phyloP scores from a whole-genome alignment of 2,888 invertebrate species.

The Xanthia icteritia region DNA sequence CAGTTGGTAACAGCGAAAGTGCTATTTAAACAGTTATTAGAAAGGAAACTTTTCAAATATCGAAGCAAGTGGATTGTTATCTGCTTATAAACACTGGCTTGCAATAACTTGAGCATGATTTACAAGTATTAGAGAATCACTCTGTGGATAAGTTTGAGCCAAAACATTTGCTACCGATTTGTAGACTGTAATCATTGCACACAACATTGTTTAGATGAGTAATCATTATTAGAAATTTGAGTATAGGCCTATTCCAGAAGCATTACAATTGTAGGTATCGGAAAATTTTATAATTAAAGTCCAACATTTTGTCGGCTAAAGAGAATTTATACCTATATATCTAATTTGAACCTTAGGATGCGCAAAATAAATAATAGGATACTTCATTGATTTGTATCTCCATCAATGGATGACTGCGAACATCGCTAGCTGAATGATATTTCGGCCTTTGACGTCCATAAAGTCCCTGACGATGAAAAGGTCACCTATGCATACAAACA shows the following conservation, averaged over 20 bases:
- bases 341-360: not conserved
- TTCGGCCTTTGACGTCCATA: slow-evolving; percentile 41
- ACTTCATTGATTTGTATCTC: not conserved
- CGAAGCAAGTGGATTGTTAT: slow-evolving; percentile 52
- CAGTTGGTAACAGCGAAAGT: slow-evolving; percentile 76
- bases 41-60: slow-evolving; percentile 72
- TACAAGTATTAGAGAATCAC: slow-evolving; percentile 39
- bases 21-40: slow-evolving; percentile 74
- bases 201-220: not conserved
- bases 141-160: slow-evolving; percentile 15
- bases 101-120: slow-evolving; percentile 29
- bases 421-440: slow-evolving; percentile 10
- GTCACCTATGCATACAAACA: slow-evolving; percentile 25
- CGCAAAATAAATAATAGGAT: not conserved
- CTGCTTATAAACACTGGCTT: slow-evolving; percentile 31
- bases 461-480: slow-evolving; percentile 28
- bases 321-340: no score
- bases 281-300: not conserved
- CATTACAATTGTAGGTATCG: not conserved
- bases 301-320: not conserved
- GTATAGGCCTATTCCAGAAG: not conserved
- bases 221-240: not conserved
- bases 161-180: slow-evolving; percentile 26
- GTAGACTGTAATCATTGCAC: not conserved
- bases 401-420: slow-evolving; percentile 16